Conservation (phyloP, 2,113 vertebrate species). For the Laterallus jamaicensis region DNA sequence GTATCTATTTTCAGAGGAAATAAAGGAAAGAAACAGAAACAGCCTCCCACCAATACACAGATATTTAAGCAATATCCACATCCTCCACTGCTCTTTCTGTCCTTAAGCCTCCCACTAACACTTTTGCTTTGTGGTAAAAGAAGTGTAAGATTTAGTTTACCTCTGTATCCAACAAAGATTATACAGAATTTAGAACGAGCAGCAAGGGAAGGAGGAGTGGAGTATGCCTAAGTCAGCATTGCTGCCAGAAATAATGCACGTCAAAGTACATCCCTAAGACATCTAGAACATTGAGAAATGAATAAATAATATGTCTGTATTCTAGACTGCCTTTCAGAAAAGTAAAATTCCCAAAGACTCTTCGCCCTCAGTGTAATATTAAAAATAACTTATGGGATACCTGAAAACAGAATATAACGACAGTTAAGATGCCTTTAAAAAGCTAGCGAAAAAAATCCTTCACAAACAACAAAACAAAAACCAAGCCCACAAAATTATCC, state of each 20-base stretch:
- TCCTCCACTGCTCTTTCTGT: not conserved
- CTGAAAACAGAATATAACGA: not conserved
- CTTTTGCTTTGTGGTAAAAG: not conserved
- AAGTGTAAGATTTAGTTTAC: not conserved
- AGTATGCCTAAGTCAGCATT: constrained; percentile 13
- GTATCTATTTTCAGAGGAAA: not conserved
- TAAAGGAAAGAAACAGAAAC: not conserved
- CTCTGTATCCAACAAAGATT: not conserved
- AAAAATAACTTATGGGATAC: not conserved
- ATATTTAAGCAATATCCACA: not conserved
- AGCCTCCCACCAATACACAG: not conserved
- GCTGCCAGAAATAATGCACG: constrained; percentile 31
- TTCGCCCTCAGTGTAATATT: not conserved
- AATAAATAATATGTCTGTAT: constrained; percentile 31
- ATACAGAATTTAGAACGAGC: not conserved
- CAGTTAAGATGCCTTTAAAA: not conserved
- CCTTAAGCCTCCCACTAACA: not conserved
- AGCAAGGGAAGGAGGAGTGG: not conserved
- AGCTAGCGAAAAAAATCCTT: not conserved
- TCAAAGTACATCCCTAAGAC: constrained; percentile 19
- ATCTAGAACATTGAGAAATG: constrained; percentile 17
- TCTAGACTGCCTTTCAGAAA: not conserved
- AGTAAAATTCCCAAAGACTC: not conserved
- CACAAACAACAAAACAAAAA: not conserved
- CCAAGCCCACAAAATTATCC: fast-evolving